These are phyloP conservation scores for Drosophila gunungcola DNA, from an alignment of 1,140 invertebrate genomes.

Conservation along the genomic window DNA sequence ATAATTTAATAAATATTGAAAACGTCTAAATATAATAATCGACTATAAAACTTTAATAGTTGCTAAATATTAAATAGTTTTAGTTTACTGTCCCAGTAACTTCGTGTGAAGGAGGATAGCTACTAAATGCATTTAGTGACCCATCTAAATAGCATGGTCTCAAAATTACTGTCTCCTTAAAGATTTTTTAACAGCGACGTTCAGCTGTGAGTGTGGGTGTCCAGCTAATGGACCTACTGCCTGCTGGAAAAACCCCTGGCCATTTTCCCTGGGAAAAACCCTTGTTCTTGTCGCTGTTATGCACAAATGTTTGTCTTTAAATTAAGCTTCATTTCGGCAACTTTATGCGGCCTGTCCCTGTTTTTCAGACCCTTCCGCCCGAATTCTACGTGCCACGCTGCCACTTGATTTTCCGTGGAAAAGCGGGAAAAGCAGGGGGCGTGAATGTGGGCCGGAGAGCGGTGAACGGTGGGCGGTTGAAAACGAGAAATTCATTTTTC, in stretches of 20 bases:
- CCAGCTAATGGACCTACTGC: slow-evolving; percentile 15
- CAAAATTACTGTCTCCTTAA: slow-evolving; percentile 1
- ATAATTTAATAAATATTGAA: too few relatives aligned
- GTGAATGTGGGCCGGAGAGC: background rate
- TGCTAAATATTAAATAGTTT: too few relatives aligned
- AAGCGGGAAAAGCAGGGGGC: slow-evolving; percentile 1
- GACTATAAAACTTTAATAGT: too few relatives aligned
- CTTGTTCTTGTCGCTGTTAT: slow-evolving; percentile 42
- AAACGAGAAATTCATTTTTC: slow-evolving; percentile 82
- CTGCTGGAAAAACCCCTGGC: background rate
- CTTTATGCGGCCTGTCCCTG: slow-evolving; percentile 53
- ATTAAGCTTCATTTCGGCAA: slow-evolving; percentile 69
- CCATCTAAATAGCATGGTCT: background rate
- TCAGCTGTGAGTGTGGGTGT: background rate
- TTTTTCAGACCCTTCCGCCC: slow-evolving; percentile 14
- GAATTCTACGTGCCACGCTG: slow-evolving; percentile 65
- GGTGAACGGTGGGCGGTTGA: slow-evolving; percentile 27
- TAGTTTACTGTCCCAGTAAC: background rate
- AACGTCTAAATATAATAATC: too few relatives aligned
- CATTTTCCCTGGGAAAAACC: slow-evolving; percentile 12
- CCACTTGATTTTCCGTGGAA: slow-evolving; percentile 58
- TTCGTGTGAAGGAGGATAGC: background rate
- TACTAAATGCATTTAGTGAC: background rate
- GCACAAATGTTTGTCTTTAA: slow-evolving; percentile 74
- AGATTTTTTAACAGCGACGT: background rate